Percentiles rank a stretch among this genome's conserved stretches.
Conservation (phyloP, 1,140 invertebrate genomes). For the Eubasilissa regina region DNA sequence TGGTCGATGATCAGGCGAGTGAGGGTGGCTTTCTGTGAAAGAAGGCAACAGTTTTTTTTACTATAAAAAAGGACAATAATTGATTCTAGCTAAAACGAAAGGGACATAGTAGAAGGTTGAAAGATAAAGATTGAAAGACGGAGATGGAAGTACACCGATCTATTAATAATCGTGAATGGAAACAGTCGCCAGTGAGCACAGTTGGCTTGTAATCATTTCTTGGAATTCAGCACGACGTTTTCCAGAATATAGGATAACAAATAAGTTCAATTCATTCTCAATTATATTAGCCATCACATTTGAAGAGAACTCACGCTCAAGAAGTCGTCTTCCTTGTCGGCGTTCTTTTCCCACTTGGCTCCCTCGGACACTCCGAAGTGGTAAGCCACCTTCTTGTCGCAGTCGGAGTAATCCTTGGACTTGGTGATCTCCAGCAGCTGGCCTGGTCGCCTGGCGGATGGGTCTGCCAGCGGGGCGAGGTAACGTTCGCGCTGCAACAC, state of each 20-base stretch:
- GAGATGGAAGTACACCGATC: too few relatives aligned
- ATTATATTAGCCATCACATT: too few relatives aligned
- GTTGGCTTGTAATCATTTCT: neutral
- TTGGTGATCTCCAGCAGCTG: slow-evolving; percentile 77
- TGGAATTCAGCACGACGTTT: too few relatives aligned
- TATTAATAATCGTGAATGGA: too few relatives aligned
- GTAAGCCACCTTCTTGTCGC: slow-evolving; percentile 74
- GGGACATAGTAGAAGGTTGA: too few relatives aligned
- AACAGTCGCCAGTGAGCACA: too few relatives aligned
- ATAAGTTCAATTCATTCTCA: too few relatives aligned
- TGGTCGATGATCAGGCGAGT: slow-evolving; percentile 73
- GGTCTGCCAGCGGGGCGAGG: slow-evolving; percentile 69
- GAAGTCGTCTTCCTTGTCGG: slow-evolving; percentile 72
- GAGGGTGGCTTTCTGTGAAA: slow-evolving; percentile 69
- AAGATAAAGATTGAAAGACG: too few relatives aligned
- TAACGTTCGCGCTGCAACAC: slow-evolving; percentile 68
- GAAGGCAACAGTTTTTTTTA: neutral
- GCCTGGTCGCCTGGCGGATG: slow-evolving; percentile 65
- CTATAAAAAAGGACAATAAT: too few relatives aligned
- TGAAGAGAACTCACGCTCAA: slow-evolving; percentile 65
- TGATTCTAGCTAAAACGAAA: too few relatives aligned
- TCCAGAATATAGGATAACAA: neutral
- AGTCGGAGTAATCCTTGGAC: slow-evolving; percentile 78
- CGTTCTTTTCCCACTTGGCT: slow-evolving; percentile 72
- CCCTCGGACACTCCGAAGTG: slow-evolving; percentile 74